Percentiles rank a stretch among this genome's conserved stretches.
phyloP scores from a whole-genome alignment of 1,140 invertebrate genomes.

The Paraescarpia echinospica region DNA sequence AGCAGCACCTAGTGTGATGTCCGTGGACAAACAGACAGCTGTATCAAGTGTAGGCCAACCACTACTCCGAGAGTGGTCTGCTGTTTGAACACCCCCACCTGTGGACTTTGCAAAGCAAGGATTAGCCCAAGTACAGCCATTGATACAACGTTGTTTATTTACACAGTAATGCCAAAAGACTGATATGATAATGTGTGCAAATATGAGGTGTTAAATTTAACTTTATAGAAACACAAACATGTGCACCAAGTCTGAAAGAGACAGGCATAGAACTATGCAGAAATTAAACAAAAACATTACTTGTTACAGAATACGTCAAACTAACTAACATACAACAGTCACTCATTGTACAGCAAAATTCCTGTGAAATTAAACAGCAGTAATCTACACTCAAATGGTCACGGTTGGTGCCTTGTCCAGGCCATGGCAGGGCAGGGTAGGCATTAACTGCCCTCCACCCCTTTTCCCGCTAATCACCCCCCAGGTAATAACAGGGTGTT shows the following conservation, averaged over 20 bases:
- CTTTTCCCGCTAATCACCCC: not conserved
- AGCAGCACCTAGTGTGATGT: not conserved
- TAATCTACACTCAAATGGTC: not conserved
- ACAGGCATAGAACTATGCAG: not conserved
- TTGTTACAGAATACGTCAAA: not conserved
- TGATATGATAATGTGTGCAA: not conserved
- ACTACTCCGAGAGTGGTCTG: not conserved
- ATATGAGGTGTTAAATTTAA: not conserved
- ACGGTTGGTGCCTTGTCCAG: not conserved
- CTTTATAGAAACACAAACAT: not conserved
- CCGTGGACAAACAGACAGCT: not conserved
- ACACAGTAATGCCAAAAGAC: not conserved
- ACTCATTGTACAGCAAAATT: not conserved
- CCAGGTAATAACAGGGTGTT: not conserved
- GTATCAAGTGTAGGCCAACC: not conserved
- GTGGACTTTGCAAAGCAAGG: not conserved
- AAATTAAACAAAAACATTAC: not conserved
- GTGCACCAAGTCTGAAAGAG: too few species aligned
- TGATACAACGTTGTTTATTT: not conserved
- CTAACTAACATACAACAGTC: not conserved
- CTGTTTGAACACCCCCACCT: not conserved
- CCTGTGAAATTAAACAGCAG: slow-evolving; percentile 1
- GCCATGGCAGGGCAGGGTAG: not conserved
- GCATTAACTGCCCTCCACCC: not conserved
- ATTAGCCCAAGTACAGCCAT: not conserved